A percentile compares a stretch with the other conserved stretches of the same genome.
Conservation (phyloP, 2,797 vertebrate genomes). For the Takifugu ocellatus region DNA sequence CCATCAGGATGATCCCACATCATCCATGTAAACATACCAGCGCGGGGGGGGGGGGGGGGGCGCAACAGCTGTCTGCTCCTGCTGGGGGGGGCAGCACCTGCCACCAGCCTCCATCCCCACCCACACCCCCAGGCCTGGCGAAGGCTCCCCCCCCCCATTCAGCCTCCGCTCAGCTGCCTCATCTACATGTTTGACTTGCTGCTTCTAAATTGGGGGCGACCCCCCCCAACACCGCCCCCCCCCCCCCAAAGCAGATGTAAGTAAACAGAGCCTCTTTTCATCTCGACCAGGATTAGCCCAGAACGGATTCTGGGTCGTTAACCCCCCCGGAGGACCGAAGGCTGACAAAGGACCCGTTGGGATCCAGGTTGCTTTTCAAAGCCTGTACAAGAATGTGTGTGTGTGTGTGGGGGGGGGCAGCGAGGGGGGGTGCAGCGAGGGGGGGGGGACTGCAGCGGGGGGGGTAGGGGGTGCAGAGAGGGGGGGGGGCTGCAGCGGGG, state of each 20-base stretch:
- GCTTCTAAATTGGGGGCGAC: conserved; percentile 46
- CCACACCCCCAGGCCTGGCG: conserved; percentile 20
- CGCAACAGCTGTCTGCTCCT: conserved; percentile 59
- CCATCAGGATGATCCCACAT: not conserved
- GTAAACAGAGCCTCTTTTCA: conserved; percentile 62
- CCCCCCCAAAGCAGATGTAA: conserved; percentile 49
- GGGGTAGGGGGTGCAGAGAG: no score
- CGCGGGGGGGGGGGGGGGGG: conserved; percentile 24
- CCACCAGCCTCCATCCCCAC: conserved; percentile 21
- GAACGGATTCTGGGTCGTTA: conserved; percentile 55
- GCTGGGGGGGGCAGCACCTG: conserved; percentile 50
- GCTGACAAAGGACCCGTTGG: conserved; percentile 39
- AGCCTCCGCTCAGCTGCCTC: conserved; percentile 49
- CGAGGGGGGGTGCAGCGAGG: no score
- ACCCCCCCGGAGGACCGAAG: conserved; percentile 42
- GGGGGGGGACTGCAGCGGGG: no score
- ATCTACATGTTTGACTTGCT: conserved; percentile 63
- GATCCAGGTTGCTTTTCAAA: not conserved
- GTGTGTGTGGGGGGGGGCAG: not conserved
- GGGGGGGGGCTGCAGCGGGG: no score
- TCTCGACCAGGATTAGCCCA: conserved; percentile 44
- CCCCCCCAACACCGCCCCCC: conserved; percentile 19
- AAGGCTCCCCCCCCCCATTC: conserved; percentile 38
- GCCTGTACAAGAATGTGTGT: not conserved
- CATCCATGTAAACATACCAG: conserved; percentile 12